phyloP scores from a whole-genome alignment of 1,140 invertebrate genomes.

The Neodiprion pinetum region DNA sequence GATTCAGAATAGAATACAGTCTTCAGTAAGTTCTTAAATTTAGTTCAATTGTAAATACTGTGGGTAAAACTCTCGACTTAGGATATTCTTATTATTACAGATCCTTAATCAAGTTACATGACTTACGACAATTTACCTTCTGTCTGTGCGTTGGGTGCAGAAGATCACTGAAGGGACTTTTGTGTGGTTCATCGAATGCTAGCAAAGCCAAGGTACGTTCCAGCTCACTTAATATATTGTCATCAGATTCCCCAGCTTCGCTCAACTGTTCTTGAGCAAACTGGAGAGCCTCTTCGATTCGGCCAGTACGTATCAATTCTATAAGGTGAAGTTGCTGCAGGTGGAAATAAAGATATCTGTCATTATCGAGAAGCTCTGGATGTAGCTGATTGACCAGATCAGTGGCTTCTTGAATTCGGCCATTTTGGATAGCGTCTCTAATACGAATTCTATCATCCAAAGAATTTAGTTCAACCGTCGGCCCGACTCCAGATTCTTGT shows the following conservation, averaged over 20 bases:
- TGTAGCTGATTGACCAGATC: slow-evolving; percentile 92
- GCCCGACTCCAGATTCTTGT: slow-evolving; percentile 89
- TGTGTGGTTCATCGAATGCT: slow-evolving; percentile 95
- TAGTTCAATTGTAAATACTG: no score
- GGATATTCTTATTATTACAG: no score
- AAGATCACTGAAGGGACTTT: slow-evolving; percentile 94
- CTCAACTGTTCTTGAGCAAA: slow-evolving; percentile 94
- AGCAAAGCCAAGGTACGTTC: slow-evolving; percentile 91
- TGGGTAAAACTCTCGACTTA: no score
- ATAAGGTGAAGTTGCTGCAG: slow-evolving; percentile 95
- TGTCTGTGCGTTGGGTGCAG: slow-evolving; percentile 92
- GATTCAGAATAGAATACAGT: no score
- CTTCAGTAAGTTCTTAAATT: no score
- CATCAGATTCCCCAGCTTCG: slow-evolving; percentile 91
- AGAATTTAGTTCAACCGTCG: slow-evolving; percentile 86
- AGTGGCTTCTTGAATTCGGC: slow-evolving; percentile 92
- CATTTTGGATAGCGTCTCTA: slow-evolving; percentile 92
- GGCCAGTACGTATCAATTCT: slow-evolving; percentile 88
- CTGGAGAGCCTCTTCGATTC: slow-evolving; percentile 93
- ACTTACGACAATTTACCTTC: slow-evolving; percentile 70
- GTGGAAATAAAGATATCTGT: slow-evolving; percentile 95
- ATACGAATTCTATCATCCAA: slow-evolving; percentile 95
- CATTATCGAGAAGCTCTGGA: slow-evolving; percentile 93
- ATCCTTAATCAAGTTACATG: no score
- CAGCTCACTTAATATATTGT: slow-evolving; percentile 76